A percentile compares a stretch with the other conserved stretches of the same genome.
phyloP scores from a whole-genome alignment of 2,888 invertebrate genomes.

The Brachypalpus laphriformis region DNA sequence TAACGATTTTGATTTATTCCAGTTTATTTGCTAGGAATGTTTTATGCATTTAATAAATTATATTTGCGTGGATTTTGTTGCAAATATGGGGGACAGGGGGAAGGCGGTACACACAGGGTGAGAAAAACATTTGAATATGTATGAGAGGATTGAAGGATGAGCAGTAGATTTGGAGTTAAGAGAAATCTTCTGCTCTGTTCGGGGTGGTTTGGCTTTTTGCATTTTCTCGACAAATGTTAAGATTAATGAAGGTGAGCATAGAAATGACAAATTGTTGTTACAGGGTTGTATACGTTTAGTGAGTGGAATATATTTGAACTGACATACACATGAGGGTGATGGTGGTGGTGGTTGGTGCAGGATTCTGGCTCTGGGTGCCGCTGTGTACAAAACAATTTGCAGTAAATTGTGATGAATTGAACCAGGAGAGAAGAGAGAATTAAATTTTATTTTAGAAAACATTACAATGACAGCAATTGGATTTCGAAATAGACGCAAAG shows the following conservation, averaged over 20 bases:
- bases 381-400: slow-evolving; percentile 65
- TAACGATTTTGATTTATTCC: slow-evolving; percentile 69
- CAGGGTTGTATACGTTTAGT: slow-evolving; percentile 59
- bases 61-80: slow-evolving; percentile 61
- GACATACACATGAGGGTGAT: slow-evolving; percentile 26
- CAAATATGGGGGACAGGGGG: slow-evolving; percentile 6
- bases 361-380: not conserved
- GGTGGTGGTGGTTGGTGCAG: not conserved
- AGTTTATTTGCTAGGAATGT: slow-evolving; percentile 71
- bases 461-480: slow-evolving; percentile 53
- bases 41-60: slow-evolving; percentile 74
- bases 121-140: slow-evolving; percentile 64
- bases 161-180: not conserved
- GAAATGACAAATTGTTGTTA: slow-evolving; percentile 71
- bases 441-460: slow-evolving; percentile 60
- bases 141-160: slow-evolving; percentile 21
- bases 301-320: slow-evolving; percentile 61
- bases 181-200: slow-evolving; percentile 8
- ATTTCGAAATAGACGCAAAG: slow-evolving; percentile 5
- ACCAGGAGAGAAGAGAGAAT: slow-evolving; percentile 37
- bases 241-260: slow-evolving; percentile 72
- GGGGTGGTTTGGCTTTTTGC: slow-evolving; percentile 68
- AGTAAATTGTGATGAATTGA: slow-evolving; percentile 70
- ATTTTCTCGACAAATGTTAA: slow-evolving; percentile 72
- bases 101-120: not conserved